These are phyloP conservation scores for Zalophus californianus DNA, from an alignment of 2,797 vertebrate genomes.

Conservation along the genomic window DNA sequence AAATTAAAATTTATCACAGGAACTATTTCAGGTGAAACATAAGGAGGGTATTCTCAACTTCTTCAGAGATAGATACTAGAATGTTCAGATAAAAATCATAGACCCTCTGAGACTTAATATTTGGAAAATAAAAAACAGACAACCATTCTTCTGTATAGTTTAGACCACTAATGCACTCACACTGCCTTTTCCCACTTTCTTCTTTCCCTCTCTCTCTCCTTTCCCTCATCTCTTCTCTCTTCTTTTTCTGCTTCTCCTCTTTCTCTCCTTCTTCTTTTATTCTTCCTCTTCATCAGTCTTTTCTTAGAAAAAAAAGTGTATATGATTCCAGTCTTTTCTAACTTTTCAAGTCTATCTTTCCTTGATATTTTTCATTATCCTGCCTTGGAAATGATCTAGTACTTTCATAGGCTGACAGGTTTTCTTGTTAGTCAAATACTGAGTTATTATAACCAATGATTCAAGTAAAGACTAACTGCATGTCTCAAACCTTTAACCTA, in stretches of 20 bases:
- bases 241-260: background rate
- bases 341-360: background rate
- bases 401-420: background rate
- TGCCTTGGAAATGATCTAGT: background rate
- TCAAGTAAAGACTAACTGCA: background rate
- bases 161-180: background rate
- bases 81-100: background rate
- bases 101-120: background rate
- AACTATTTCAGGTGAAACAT: background rate
- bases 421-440: background rate
- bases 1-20: background rate
- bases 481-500: background rate
- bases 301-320: background rate
- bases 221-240: background rate
- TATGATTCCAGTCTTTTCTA: background rate
- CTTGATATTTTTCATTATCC: background rate
- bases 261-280: background rate
- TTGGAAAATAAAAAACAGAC: background rate
- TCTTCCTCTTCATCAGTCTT: background rate
- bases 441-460: background rate
- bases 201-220: no score
- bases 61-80: background rate
- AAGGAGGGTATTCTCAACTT: background rate
- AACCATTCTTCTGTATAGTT: background rate
- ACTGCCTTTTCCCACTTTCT: background rate